A percentile compares a stretch with the other conserved stretches of the same genome.
These are phyloP conservation scores for Hystrix cristata DNA, from an alignment of 2,113 vertebrate species.

Conservation along the genomic window DNA sequence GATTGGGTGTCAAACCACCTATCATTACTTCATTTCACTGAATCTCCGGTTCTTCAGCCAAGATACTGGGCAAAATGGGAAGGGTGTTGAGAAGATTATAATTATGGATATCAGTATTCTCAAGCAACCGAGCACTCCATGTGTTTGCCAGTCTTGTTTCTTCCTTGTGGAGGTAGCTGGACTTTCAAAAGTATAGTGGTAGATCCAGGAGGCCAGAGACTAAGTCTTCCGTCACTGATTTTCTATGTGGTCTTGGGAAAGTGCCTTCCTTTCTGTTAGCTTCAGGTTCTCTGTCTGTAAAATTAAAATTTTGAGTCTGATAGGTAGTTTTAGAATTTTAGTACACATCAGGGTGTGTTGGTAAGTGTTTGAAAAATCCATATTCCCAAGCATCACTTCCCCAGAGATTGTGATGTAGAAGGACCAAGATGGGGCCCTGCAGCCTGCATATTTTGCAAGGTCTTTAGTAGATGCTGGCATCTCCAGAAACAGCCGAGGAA, in stretches of 20 bases:
- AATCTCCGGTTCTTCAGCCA: slow-evolving; percentile 47
- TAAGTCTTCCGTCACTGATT: neutral
- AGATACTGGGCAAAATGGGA: neutral
- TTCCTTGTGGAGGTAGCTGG: neutral
- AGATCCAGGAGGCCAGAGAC: neutral
- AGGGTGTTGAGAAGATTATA: neutral
- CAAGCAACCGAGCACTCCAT: neutral
- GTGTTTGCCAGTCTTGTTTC: neutral
- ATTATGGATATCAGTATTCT: neutral
- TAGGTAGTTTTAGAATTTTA: neutral
- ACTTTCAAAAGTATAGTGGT: neutral
- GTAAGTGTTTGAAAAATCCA: neutral
- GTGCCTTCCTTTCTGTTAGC: neutral
- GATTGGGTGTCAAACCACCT: neutral
- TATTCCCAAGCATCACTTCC: neutral
- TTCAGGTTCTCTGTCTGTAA: neutral
- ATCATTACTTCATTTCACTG: neutral
- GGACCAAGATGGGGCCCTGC: neutral
- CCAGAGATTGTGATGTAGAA: neutral
- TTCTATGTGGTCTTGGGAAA: neutral
- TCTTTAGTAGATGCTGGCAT: neutral
- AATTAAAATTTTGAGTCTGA: neutral
- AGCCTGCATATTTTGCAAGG: neutral
- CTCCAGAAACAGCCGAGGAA: neutral
- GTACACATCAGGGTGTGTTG: neutral